Percentiles rank a stretch among this genome's conserved stretches.
These are phyloP conservation scores for Arenaria interpres DNA, from an alignment of 2,113 vertebrate genomes.

Conservation along the genomic window DNA sequence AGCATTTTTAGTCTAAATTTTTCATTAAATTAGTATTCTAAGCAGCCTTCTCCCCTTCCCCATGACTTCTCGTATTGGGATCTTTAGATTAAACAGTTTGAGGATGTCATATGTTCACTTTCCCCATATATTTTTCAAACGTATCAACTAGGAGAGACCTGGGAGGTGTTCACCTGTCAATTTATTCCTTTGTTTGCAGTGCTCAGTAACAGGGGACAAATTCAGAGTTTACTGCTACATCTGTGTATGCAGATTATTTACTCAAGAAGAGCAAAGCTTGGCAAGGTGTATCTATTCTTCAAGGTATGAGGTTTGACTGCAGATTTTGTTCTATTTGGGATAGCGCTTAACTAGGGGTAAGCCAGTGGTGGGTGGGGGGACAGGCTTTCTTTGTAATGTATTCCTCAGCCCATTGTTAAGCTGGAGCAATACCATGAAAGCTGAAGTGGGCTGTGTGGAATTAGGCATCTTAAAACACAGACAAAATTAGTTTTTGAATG, in stretches of 20 bases:
- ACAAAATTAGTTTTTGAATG: not conserved
- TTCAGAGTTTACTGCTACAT: not conserved
- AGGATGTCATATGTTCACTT: not conserved
- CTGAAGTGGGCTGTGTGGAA: not conserved
- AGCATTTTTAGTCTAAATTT: not conserved
- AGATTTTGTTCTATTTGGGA: not conserved
- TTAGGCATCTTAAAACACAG: not conserved
- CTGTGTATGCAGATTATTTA: not conserved
- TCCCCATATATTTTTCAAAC: not conserved
- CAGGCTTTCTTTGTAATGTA: not conserved
- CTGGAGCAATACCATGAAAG: not conserved
- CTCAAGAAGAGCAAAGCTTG: not conserved
- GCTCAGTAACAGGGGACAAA: not conserved
- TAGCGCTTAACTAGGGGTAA: not conserved
- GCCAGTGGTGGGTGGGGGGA: accelerated
- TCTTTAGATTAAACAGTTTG: not conserved
- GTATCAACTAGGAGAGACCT: not conserved
- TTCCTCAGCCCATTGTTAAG: not conserved
- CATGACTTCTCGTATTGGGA: not conserved
- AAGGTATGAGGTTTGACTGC: not conserved
- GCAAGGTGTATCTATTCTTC: not conserved
- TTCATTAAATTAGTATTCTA: conserved; percentile 13
- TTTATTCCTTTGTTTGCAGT: not conserved
- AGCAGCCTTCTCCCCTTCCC: not conserved
- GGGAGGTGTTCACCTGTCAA: not conserved